Conservation (phyloP, 2,797 vertebrate genomes). For the Nannoperca obscura region DNA sequence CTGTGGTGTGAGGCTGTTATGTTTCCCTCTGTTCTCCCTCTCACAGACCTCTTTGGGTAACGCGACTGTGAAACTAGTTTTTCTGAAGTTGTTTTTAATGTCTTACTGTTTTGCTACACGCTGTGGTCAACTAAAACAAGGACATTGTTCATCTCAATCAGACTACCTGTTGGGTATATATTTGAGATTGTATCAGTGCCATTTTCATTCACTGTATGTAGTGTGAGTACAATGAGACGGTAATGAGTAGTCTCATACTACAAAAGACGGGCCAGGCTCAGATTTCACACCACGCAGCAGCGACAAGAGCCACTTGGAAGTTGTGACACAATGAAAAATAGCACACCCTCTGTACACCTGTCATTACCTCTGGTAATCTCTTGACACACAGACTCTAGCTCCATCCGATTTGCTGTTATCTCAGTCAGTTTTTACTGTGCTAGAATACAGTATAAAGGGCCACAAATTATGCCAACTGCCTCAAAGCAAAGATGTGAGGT, state of each 20-base stretch:
- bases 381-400: constrained; percentile 33
- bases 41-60: constrained; percentile 52
- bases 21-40: constrained; percentile 49
- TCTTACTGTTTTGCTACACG: constrained; percentile 19
- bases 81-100: constrained; percentile 59
- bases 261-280: neutral
- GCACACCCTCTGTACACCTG: constrained; percentile 23
- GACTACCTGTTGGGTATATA: neutral
- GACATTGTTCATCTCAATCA: neutral
- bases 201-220: neutral
- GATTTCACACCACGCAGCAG: constrained; percentile 12
- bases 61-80: constrained; percentile 63
- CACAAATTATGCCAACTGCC: constrained; percentile 33
- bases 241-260: neutral
- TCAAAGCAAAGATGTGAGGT: constrained; percentile 22
- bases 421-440: constrained; percentile 22
- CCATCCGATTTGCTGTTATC: constrained; percentile 41
- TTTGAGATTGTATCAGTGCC: neutral
- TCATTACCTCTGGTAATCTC: constrained; percentile 29
- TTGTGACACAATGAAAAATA: neutral
- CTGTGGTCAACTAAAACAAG: neutral
- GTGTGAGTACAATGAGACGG: neutral
- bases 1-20: constrained; percentile 77
- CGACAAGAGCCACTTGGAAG: constrained; percentile 4
- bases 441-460: constrained; percentile 25